A percentile compares a stretch with the other conserved stretches of the same genome.
These are phyloP conservation scores for Heliconius hortense DNA, from an alignment of 2,888 invertebrate genomes.

Conservation along the genomic window DNA sequence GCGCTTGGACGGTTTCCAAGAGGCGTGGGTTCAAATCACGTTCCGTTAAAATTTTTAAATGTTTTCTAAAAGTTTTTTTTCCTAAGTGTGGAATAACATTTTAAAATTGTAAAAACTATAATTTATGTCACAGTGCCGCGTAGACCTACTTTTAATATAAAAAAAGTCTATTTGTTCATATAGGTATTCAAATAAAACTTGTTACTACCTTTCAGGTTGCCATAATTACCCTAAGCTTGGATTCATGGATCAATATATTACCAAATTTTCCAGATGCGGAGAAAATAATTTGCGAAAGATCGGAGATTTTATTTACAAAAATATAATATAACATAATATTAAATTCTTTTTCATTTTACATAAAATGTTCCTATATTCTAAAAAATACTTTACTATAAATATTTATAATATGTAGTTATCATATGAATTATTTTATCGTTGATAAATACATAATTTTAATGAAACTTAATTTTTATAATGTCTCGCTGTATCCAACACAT, in stretches of 20 bases:
- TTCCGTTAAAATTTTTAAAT: no score
- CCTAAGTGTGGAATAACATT: no score
- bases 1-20: no score
- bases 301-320: constrained; percentile 65
- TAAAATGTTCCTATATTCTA: no score
- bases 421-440: not conserved
- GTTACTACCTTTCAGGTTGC: constrained; percentile 55
- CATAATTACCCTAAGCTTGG: constrained; percentile 63
- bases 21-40: no score
- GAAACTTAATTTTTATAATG: no score
- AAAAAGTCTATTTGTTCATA: not conserved
- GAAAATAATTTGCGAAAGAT: constrained; percentile 57
- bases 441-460: not conserved
- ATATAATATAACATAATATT: constrained; percentile 46
- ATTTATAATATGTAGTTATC: not conserved
- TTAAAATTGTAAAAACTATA: no score
- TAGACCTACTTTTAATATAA: not conserved
- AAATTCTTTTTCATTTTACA: no score
- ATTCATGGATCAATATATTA: constrained; percentile 69
- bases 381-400: no score
- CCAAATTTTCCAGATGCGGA: constrained; percentile 67
- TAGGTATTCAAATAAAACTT: not conserved
- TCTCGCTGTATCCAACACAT: no score
- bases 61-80: no score
- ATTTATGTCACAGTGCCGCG: not conserved